These are phyloP conservation scores for Ephestia elutella DNA, from an alignment of 1,140 invertebrate species.

Conservation along the genomic window DNA sequence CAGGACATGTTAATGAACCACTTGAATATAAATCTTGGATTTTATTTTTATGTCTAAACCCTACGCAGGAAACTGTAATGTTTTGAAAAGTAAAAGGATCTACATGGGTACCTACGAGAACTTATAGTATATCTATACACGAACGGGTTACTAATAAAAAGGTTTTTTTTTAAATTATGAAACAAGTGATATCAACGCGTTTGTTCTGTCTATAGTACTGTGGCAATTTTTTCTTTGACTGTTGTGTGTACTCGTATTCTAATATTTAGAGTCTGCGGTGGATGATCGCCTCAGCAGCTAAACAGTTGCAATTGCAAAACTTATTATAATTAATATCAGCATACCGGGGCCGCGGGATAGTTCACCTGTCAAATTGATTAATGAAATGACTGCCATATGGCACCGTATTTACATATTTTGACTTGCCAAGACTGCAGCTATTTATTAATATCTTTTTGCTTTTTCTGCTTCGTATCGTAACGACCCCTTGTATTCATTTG, in stretches of 20 bases:
- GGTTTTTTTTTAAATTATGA: too few relatives aligned
- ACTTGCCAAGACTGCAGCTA: not conserved
- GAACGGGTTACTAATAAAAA: too few relatives aligned
- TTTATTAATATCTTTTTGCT: too few relatives aligned
- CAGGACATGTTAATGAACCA: not conserved
- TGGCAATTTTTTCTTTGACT: too few relatives aligned
- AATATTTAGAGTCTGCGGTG: too few relatives aligned
- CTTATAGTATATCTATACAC: too few relatives aligned
- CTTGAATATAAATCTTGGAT: not conserved
- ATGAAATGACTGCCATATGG: not conserved
- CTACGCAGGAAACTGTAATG: not conserved
- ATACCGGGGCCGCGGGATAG: not conserved
- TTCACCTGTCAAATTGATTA: not conserved
- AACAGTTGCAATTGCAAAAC: not conserved
- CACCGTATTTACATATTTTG: constrained; percentile 3
- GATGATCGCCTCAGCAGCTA: not conserved
- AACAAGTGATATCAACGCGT: too few relatives aligned
- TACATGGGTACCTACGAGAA: too few relatives aligned
- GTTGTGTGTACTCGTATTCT: too few relatives aligned
- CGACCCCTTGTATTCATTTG: too few relatives aligned
- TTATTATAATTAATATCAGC: not conserved
- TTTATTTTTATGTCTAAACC: not conserved
- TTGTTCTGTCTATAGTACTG: too few relatives aligned
- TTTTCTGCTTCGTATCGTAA: too few relatives aligned
- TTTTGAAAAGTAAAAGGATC: not conserved